Base-by-base conservation (phyloP, 2,113 vertebrate species). In the Cynoglossus semilaevis region DNA sequence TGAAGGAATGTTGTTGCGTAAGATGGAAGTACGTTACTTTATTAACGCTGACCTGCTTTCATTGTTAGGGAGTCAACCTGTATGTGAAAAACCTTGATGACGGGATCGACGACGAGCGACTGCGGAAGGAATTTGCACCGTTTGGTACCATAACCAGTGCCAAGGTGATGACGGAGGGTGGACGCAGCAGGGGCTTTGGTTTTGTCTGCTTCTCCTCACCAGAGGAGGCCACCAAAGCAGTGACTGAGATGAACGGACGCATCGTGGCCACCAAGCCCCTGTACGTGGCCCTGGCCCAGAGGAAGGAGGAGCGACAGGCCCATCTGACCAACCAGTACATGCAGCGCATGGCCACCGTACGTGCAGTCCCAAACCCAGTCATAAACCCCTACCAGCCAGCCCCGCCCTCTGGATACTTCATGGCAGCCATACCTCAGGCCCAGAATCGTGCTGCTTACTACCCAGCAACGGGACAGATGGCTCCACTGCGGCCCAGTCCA, bases 11-110 rank as follows among this genome's bases (percentile, higher is more conserved):
- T 15, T n/a, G 1, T 1, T 29, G 3, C 11, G 4, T 5, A 13
- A 35, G 51, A 34, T 47, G 36, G 14, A 11, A 45, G 9, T 7
- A 19, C 17, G 50, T 15, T 9, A 43, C 55, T 49, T 38, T 2
- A 22, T 2, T 49, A 35, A 8, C 8, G 17, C 22, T 53, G 37
- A 41, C 4, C 3, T 49, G 12, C 40, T 8, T 41, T 48, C 56
- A 13, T 42, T 76, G 83, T 57, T 58, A 99, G 96, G 97, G 97
- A 54, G 96, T 98, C 67, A 99, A 98, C 74, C 90, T 99, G 73
- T 99, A 98, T 0, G 96, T 98, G 79, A 98, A 98, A 88, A 99
- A 99, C 78, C 93, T 99, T 41, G 97, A 99, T 76, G 96, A 99
- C 69, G 94, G 95, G 9, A 94, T 99, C 40, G 95, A 98, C 70